Evolutionary conservation across 2,797 vertebrate species (phyloP), one percentile per base, ranked within the genome.

Genomic region (Anguilla obscura): DNA sequence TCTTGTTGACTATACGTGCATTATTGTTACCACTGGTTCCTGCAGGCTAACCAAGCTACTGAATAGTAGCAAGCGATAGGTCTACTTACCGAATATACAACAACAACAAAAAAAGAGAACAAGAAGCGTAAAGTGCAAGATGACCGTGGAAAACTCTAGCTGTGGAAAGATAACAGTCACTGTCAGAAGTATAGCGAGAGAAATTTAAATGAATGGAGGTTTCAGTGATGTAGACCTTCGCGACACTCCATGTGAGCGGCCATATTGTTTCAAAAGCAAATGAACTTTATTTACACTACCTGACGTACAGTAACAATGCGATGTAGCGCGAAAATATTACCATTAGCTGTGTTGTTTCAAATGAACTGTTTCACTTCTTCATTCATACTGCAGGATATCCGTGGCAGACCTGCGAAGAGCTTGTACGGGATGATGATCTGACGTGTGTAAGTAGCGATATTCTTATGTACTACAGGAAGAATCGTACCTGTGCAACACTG

Each of bases 201-300:
- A 18, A 79, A 27, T 27, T 10, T 10, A 76, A 14, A 82, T 27
- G 7, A 82, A 82, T n/a, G 45, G 21, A n/a, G 14, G 21, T 2
- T 18, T 82, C 18, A 9, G 5, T 21, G 9, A 0, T 14, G 30
- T 16, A 24, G 10, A 21, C 21, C 3, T 24, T 1, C 21, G 3
- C 76, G 1, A 21, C 2, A 4, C 1, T 86, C 63, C 80, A 89
- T 74, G 85, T n/a, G 7, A 21, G 91, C 86, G 18, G 91, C 87
- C 91, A 92, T 92, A 18, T 91, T 90, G 86, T 45, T 87, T 87
- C 9, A 84, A 86, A 84, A 63, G 1, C 18, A 16, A 71, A 18
- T 58, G 16, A 56, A 71, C 85, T 86, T 89, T 84, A 89, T 89
- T 83, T 8, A 66, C 40, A 74, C 27, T 1, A 54, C 9, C 3